A percentile compares a stretch with the other conserved stretches of the same genome.
Evolutionary conservation across 2,888 invertebrate species (phyloP).

Genomic region (Volucella inanis): DNA sequence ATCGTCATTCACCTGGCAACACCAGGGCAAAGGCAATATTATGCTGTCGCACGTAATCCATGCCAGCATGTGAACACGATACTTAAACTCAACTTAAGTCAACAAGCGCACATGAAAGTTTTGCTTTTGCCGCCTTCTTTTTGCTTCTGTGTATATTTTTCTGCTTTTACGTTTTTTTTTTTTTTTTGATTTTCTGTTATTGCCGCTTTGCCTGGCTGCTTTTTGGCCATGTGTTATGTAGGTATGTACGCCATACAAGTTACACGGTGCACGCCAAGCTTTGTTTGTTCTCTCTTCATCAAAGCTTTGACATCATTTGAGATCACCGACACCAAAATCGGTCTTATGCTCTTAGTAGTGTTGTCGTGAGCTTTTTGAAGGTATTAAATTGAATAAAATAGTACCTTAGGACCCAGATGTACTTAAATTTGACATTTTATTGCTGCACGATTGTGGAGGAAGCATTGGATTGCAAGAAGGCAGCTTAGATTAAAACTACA

Average conservation of each 20-base stretch:
- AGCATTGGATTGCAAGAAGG: no score
- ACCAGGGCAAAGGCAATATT: background rate
- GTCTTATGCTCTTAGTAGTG: constrained; percentile 14
- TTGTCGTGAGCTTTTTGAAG: background rate
- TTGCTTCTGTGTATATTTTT: constrained; percentile 22
- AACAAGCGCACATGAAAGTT: constrained; percentile 45
- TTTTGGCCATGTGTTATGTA: constrained; percentile 24
- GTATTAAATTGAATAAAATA: no score
- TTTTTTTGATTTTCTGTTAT: constrained; percentile 15
- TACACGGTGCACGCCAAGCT: constrained; percentile 51
- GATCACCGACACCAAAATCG: constrained; percentile 71
- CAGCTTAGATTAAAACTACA: no score
- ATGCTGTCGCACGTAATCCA: constrained; percentile 16
- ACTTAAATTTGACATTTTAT: no score
- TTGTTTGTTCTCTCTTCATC: constrained; percentile 71
- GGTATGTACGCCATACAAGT: background rate
- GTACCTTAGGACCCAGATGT: no score
- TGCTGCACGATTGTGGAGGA: no score
- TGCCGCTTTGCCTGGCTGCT: constrained; percentile 21
- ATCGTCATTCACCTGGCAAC: constrained; percentile 37
- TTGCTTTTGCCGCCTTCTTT: constrained; percentile 61
- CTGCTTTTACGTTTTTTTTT: background rate
- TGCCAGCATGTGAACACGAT: constrained; percentile 20
- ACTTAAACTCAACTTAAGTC: constrained; percentile 10
- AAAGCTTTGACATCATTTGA: constrained; percentile 75